phyloP scores from a whole-genome alignment of 2,888 invertebrate genomes.

The Trachelus tabidus region DNA sequence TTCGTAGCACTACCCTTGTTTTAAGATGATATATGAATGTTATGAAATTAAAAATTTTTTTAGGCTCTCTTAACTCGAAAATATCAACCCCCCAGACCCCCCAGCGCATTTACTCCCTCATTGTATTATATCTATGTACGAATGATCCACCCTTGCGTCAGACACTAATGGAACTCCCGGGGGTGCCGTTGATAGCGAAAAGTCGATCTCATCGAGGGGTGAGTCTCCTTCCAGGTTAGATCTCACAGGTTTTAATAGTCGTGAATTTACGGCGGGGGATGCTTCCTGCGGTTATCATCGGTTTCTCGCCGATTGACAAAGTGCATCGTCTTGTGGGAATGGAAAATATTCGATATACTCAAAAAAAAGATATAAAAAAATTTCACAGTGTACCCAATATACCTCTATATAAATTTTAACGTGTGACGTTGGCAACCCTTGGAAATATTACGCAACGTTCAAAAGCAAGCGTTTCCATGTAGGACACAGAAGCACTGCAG shows the following conservation, averaged over 20 bases:
- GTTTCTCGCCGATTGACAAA: background rate
- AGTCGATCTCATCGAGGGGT: conserved; percentile 6
- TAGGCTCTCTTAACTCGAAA: conserved; percentile 58
- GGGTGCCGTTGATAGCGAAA: conserved; percentile 28
- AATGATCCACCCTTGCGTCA: conserved; percentile 30
- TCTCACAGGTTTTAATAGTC: background rate
- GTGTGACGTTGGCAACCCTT: background rate
- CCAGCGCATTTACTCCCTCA: background rate
- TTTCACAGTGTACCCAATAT: background rate
- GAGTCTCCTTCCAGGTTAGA: background rate
- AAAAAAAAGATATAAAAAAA: background rate
- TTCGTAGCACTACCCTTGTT: background rate
- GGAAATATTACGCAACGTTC: background rate
- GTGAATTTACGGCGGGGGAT: background rate
- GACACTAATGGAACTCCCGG: conserved; percentile 52
- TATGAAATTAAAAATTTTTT: conserved; percentile 24
- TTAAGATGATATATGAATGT: background rate
- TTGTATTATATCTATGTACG: background rate
- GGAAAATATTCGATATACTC: background rate
- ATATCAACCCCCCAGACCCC: conserved; percentile 21
- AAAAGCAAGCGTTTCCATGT: background rate
- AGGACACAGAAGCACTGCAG: background rate
- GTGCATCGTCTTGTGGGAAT: background rate
- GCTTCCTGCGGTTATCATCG: background rate
- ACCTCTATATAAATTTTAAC: background rate